Conservation (phyloP, 2,888 invertebrate genomes). For the Notodonta dromedarius region DNA sequence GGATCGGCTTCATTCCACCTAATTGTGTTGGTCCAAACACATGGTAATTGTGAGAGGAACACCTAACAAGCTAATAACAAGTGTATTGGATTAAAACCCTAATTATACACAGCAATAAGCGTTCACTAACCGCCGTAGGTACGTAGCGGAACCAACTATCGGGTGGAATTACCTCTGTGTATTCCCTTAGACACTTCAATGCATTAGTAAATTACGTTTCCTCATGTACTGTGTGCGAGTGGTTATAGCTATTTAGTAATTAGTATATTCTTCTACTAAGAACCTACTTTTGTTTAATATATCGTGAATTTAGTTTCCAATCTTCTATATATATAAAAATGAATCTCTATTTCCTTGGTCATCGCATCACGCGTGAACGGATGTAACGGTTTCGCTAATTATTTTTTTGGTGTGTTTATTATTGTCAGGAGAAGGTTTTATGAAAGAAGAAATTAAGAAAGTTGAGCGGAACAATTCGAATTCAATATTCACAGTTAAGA, state of each 20-base stretch:
- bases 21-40: background rate
- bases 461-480: too few relatives aligned
- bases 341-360: too few relatives aligned
- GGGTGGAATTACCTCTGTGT: slow-evolving; percentile 3
- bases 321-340: too few relatives aligned
- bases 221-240: background rate
- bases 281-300: background rate
- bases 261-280: too few relatives aligned
- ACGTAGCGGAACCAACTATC: background rate
- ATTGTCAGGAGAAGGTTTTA: too few relatives aligned
- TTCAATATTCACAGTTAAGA: too few relatives aligned
- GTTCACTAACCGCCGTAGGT: background rate
- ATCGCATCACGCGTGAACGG: too few relatives aligned
- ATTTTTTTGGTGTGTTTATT: too few relatives aligned
- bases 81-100: slow-evolving; percentile 1
- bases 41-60: background rate
- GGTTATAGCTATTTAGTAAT: background rate
- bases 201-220: slow-evolving; percentile 5
- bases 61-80: background rate
- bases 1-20: too few relatives aligned
- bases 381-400: too few relatives aligned
- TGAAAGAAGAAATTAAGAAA: too few relatives aligned
- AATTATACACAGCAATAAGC: background rate
- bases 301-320: too few relatives aligned
- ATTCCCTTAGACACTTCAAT: slow-evolving; percentile 1